These are phyloP conservation scores for Saccostrea cuccullata DNA, from an alignment of 1,140 invertebrate species.

Conservation along the genomic window DNA sequence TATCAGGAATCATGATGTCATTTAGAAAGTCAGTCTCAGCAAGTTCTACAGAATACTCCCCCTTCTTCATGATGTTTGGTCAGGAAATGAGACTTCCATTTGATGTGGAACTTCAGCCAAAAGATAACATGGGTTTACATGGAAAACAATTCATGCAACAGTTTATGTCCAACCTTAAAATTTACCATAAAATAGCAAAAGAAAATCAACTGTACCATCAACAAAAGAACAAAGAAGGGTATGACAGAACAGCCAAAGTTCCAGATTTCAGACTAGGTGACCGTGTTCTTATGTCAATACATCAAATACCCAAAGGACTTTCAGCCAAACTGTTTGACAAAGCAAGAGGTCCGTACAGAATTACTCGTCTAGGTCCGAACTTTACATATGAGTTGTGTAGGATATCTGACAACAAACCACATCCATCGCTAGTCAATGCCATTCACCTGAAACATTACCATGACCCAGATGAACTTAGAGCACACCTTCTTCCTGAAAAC, in stretches of 20 bases:
- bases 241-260: slow-evolving; percentile 49
- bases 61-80: slow-evolving; percentile 48
- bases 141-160: slow-evolving; percentile 15
- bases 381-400: background rate
- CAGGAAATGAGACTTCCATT: slow-evolving; percentile 48
- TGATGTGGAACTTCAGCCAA: slow-evolving; percentile 47
- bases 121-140: slow-evolving; percentile 36
- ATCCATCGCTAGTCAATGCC: background rate
- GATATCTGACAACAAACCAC: background rate
- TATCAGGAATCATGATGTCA: background rate
- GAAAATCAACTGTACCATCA: slow-evolving; percentile 49
- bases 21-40: slow-evolving; percentile 41
- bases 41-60: slow-evolving; percentile 45
- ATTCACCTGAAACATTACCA: slow-evolving; percentile 41
- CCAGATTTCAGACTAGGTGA: slow-evolving; percentile 42
- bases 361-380: background rate
- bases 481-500: too few species aligned
- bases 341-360: slow-evolving; percentile 21
- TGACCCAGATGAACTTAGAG: too few species aligned
- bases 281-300: slow-evolving; percentile 36
- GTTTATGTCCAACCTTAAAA: slow-evolving; percentile 43
- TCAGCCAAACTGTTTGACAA: slow-evolving; percentile 46
- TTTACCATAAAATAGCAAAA: slow-evolving; percentile 39
- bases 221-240: slow-evolving; percentile 30
- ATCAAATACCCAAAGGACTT: slow-evolving; percentile 23